phyloP scores from a whole-genome alignment of 2,113 vertebrate species.

The Eleginops maclovinus region DNA sequence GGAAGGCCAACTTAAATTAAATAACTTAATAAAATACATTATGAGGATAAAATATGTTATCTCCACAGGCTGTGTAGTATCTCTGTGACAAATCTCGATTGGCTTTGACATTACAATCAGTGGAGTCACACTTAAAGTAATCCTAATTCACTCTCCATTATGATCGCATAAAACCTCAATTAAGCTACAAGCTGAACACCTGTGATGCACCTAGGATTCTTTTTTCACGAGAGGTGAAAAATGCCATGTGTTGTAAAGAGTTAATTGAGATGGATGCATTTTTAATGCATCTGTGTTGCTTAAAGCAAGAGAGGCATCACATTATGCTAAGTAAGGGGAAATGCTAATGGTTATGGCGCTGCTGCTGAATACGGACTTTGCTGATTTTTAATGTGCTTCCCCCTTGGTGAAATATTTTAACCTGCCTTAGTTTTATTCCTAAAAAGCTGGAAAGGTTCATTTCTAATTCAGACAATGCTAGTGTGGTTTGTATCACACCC shows the following conservation, averaged over 20 bases:
- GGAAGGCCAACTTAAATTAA: too few relatives aligned
- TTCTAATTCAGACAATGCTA: not conserved
- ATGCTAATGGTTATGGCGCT: conserved; percentile 62
- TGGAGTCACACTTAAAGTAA: not conserved
- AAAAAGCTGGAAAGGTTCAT: conserved; percentile 18
- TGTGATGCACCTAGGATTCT: not conserved
- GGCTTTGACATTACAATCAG: conserved; percentile 14
- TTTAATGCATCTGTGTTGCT: conserved; percentile 75
- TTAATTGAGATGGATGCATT: conserved; percentile 80
- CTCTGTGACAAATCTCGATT: not conserved
- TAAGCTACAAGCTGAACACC: not conserved
- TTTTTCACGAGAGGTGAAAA: conserved; percentile 28
- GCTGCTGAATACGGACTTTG: conserved; percentile 53
- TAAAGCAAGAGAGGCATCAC: conserved; percentile 69
- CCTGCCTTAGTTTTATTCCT: conserved; percentile 38
- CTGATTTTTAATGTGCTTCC: conserved; percentile 55
- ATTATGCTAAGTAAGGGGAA: conserved; percentile 79
- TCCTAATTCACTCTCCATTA: not conserved
- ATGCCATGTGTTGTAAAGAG: conserved; percentile 34
- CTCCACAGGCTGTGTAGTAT: not conserved
- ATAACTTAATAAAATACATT: too few relatives aligned
- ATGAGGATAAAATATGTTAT: not conserved
- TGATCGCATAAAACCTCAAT: conserved; percentile 2
- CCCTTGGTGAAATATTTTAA: conserved; percentile 45
- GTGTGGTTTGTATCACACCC: not conserved